These are phyloP conservation scores for Penaeus indicus DNA, from an alignment of 1,140 invertebrate genomes.

Conservation along the genomic window DNA sequence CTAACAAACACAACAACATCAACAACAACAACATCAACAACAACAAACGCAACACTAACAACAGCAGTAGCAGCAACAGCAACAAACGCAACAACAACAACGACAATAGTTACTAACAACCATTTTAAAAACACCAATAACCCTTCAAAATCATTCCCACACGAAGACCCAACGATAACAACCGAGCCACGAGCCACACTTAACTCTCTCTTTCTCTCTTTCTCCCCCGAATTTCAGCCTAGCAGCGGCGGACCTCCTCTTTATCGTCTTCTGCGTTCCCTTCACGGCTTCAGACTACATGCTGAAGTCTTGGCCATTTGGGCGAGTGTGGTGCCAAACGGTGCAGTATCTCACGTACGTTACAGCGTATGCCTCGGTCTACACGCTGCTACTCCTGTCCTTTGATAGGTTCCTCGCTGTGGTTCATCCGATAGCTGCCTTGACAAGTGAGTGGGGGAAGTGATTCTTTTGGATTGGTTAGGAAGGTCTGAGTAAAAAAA, in stretches of 20 bases:
- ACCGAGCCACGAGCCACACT: too few relatives aligned
- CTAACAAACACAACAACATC: too few relatives aligned
- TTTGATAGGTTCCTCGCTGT: slow-evolving; percentile 95
- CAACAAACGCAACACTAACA: too few relatives aligned
- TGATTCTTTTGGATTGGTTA: not conserved
- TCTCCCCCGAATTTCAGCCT: slow-evolving; percentile 76
- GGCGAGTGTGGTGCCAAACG: slow-evolving; percentile 90
- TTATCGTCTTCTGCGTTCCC: slow-evolving; percentile 96
- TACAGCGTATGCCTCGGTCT: slow-evolving; percentile 93
- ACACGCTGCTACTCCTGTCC: slow-evolving; percentile 95
- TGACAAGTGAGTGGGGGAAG: slow-evolving; percentile 49
- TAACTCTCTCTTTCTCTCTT: not conserved
- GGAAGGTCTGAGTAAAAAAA: not conserved
- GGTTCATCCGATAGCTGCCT: slow-evolving; percentile 83
- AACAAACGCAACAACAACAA: too few relatives aligned
- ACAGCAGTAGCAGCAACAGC: too few relatives aligned
- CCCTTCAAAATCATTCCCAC: too few relatives aligned
- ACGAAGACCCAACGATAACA: too few relatives aligned
- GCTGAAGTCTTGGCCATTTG: slow-evolving; percentile 90
- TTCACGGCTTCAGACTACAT: slow-evolving; percentile 92
- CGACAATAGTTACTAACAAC: too few relatives aligned
- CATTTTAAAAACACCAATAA: too few relatives aligned
- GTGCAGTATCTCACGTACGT: slow-evolving; percentile 87
- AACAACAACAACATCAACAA: too few relatives aligned
- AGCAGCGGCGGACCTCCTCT: slow-evolving; percentile 90